Evolutionary conservation across 2,113 vertebrate genomes (phyloP), one percentile per base, ranked within the genome.

Genomic region (Oxyura jamaicensis): DNA sequence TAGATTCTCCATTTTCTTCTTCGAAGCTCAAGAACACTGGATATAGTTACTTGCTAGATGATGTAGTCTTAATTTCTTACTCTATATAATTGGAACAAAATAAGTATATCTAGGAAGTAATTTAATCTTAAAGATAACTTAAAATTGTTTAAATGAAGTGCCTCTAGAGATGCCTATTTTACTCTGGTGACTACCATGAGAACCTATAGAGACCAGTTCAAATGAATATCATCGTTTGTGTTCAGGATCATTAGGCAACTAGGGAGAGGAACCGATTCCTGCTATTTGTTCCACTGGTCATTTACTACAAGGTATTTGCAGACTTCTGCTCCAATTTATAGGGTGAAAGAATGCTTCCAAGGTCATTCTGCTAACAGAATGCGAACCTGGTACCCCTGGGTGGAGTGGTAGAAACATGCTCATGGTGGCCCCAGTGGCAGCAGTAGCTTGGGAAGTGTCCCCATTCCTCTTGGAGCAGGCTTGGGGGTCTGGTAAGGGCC

Each of bases 401-500:
- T 14, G 8, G 33, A 13, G 23, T 73, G n/a, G 10, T 16, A 60
- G 59, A 65, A 66, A 10, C 0, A 4, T 17, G 26, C 3, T 31
- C 2, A 2, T 17, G 28, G n/a, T 78, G 59, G 29, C 56, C 28
- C 7, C 1, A 1, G 46, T 13, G n/a, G 28, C 39, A 29, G 7
- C 56, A 52, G 6, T n/a, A 39, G 20, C 22, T 76, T 0, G 0
- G 10, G 7, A 68, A 56, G 46, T 2, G 1, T 71, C 29, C 8
- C 35, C 8, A 8, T 16, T 74, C 13, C 25, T 48, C 52, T 83
- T 2, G 1, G 25, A 93, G 50, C 23, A 59, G 53, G 20, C 8
- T 14, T 48, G 0, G 1, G 23, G 13, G 4, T 55, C 33, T 71
- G 42, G 3, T 0, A 0, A 25, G 36, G 13, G 7, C 15, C 35